These are phyloP conservation scores for Lithophane socia DNA, from an alignment of 2,888 invertebrate species.

Conservation along the genomic window DNA sequence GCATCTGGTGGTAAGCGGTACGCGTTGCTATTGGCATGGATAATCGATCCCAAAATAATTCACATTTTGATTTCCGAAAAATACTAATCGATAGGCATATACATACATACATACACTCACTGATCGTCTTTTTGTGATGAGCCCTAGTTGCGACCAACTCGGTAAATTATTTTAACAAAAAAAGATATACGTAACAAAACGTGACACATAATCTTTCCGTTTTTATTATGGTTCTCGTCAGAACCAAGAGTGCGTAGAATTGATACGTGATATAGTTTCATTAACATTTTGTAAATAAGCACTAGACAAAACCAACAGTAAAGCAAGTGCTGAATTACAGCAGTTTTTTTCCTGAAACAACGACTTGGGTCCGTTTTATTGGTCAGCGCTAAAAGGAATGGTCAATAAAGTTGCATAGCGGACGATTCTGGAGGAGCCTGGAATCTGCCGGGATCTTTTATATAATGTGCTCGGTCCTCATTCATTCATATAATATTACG, in stretches of 20 bases:
- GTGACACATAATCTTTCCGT: too few relatives aligned
- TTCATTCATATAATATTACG: background rate
- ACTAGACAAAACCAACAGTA: background rate
- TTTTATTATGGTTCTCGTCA: too few relatives aligned
- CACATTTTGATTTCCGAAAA: background rate
- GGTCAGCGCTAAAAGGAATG: conserved; percentile 31
- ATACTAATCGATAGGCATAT: too few relatives aligned
- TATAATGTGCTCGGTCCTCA: background rate
- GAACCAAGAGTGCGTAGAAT: background rate
- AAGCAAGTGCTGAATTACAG: background rate
- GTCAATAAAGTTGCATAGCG: conserved; percentile 20
- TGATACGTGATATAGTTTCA: background rate
- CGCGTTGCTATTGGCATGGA: background rate
- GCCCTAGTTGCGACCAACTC: too few relatives aligned
- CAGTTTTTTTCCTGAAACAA: background rate
- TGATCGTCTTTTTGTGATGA: too few relatives aligned
- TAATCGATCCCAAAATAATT: background rate
- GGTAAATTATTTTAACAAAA: too few relatives aligned
- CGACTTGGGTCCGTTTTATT: background rate
- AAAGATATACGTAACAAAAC: too few relatives aligned
- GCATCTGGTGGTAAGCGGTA: background rate
- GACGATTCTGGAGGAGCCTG: conserved; percentile 11
- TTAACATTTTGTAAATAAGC: conserved; percentile 2
- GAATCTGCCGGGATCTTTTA: conserved; percentile 6
- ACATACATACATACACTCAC: too few relatives aligned